These are phyloP conservation scores for Ceyx melanurus DNA, from an alignment of 2,113 vertebrate genomes.

Conservation along the genomic window DNA sequence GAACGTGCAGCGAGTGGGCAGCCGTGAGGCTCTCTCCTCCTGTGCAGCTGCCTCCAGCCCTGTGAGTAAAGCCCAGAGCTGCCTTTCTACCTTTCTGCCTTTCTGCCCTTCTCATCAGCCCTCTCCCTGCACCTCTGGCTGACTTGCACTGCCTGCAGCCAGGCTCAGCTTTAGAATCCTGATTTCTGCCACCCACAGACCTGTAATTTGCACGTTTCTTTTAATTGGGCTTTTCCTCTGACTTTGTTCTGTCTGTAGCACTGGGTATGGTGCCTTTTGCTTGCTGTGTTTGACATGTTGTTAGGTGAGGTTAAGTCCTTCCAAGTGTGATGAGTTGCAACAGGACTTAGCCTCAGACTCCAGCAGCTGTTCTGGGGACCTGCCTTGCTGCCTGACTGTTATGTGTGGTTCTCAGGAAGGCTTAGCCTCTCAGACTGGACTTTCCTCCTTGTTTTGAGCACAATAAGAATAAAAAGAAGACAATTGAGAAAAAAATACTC, in stretches of 20 bases:
- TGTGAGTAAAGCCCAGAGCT: conserved; percentile 67
- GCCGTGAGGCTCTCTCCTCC: conserved; percentile 62
- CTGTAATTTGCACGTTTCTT: neutral
- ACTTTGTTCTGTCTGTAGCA: neutral
- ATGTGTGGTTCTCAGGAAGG: neutral
- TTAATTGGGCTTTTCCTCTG: neutral
- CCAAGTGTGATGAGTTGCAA: neutral
- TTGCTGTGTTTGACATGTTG: rapidly evolving
- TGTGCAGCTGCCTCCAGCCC: conserved; percentile 66
- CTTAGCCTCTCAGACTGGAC: neutral
- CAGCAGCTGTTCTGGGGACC: neutral
- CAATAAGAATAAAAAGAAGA: neutral
- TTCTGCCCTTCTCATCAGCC: neutral
- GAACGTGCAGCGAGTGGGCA: conserved; percentile 85
- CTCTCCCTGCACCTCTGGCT: rapidly evolving
- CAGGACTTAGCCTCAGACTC: neutral
- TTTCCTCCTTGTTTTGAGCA: neutral
- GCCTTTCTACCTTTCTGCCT: neutral
- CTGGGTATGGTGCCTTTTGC: neutral
- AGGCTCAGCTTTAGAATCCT: neutral
- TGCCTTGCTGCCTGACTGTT: neutral
- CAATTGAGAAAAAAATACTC: neutral
- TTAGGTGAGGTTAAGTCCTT: neutral
- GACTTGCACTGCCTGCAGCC: neutral
- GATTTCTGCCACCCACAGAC: neutral